Percentiles rank a stretch among this genome's conserved stretches.
Evolutionary conservation across 2,113 vertebrate species (phyloP).

Genomic region (Eptesicus fuscus): DNA sequence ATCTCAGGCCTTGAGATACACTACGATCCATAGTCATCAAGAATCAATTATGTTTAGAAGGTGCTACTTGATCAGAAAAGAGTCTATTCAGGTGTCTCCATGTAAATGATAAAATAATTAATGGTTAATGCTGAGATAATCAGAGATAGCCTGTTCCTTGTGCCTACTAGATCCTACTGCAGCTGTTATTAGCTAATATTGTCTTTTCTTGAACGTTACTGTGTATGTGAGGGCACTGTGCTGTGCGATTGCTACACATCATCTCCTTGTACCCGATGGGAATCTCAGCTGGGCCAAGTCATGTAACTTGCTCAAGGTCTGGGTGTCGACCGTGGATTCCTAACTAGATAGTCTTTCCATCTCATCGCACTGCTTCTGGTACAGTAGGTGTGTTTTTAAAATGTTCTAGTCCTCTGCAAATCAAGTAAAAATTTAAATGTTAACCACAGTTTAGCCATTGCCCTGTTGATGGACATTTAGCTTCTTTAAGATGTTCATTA

Average conservation of each 20-base stretch:
- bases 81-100: neutral
- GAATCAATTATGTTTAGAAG: neutral
- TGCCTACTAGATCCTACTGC: neutral
- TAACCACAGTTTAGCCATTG: neutral
- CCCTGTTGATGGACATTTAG: neutral
- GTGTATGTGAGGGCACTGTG: neutral
- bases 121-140: neutral
- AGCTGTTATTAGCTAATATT: neutral
- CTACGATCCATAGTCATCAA: neutral
- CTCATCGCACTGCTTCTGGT: neutral
- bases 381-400: neutral
- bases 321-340: neutral
- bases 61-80: neutral
- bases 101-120: neutral
- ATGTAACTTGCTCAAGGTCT: neutral
- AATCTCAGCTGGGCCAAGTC: neutral
- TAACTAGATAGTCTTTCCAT: neutral
- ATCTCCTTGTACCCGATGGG: neutral
- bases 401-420: neutral
- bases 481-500: neutral
- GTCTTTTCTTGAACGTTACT: neutral
- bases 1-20: neutral
- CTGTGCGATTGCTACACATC: neutral
- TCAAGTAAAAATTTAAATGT: neutral
- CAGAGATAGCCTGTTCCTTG: neutral